Evolutionary conservation across 2,888 invertebrate species (phyloP).

Genomic region (Tridacna crocea): DNA sequence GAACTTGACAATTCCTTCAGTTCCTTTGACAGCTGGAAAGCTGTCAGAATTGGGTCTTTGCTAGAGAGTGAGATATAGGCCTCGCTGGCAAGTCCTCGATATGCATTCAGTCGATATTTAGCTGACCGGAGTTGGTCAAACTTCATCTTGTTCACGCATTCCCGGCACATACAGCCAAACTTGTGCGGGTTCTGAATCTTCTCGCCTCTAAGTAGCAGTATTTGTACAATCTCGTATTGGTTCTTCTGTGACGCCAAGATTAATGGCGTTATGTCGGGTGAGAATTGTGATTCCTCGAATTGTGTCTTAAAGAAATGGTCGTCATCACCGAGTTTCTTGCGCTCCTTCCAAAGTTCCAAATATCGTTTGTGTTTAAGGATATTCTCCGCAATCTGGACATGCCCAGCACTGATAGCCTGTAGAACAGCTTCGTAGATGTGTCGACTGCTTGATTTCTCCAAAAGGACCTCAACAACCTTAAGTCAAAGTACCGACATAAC

Average conservation of each 20-base stretch:
- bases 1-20: slow-evolving; percentile 76
- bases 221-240: slow-evolving; percentile 81
- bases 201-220: slow-evolving; percentile 79
- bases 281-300: slow-evolving; percentile 81
- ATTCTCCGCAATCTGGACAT: slow-evolving; percentile 82
- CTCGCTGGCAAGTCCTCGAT: slow-evolving; percentile 81
- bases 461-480: slow-evolving; percentile 81
- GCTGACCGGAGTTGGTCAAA: slow-evolving; percentile 83
- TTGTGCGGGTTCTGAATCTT: slow-evolving; percentile 82
- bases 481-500: background rate
- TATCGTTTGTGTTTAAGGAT: slow-evolving; percentile 82
- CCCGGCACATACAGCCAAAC: slow-evolving; percentile 79
- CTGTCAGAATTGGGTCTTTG: slow-evolving; percentile 82
- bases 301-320: slow-evolving; percentile 76
- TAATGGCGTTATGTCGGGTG: slow-evolving; percentile 82
- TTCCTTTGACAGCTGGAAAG: slow-evolving; percentile 80
- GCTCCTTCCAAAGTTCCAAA: slow-evolving; percentile 77
- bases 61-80: slow-evolving; percentile 82
- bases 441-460: slow-evolving; percentile 79
- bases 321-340: slow-evolving; percentile 74
- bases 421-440: slow-evolving; percentile 82
- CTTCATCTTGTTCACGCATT: slow-evolving; percentile 78
- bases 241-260: slow-evolving; percentile 82
- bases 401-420: slow-evolving; percentile 82
- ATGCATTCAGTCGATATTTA: slow-evolving; percentile 82